Conservation (phyloP, 2,888 invertebrate species). For the Cheilosia impressa region DNA sequence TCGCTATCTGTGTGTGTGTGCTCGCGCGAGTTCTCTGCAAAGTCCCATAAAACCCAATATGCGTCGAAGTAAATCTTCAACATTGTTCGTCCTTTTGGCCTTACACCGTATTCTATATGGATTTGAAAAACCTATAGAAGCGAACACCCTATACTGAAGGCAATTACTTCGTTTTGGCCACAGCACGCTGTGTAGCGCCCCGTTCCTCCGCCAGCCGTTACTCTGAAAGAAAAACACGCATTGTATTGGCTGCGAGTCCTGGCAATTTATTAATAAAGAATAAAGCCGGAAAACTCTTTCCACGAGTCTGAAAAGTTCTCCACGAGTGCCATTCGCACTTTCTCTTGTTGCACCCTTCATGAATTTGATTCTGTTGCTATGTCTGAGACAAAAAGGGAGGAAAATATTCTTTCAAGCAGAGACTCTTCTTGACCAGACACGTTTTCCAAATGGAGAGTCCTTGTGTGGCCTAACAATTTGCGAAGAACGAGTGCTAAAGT, state of each 20-base stretch:
- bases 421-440: constrained; percentile 38
- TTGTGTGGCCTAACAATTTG: constrained; percentile 1
- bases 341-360: not conserved
- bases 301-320: constrained; percentile 48
- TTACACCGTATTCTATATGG: constrained; percentile 22
- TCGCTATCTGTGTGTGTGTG: not conserved
- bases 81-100: constrained; percentile 8
- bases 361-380: constrained; percentile 11
- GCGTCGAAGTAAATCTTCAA: constrained; percentile 52
- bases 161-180: constrained; percentile 47
- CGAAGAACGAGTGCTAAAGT: constrained; percentile 1
- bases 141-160: constrained; percentile 28
- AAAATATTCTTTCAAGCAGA: constrained; percentile 32
- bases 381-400: constrained; percentile 16
- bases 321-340: constrained; percentile 25
- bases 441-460: constrained; percentile 34
- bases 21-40: not conserved
- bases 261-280: not conserved
- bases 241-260: constrained; percentile 27
- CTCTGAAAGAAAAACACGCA: constrained; percentile 17
- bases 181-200: not conserved
- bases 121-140: constrained; percentile 8
- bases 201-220: not conserved
- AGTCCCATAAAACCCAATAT: constrained; percentile 57
- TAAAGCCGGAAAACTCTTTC: constrained; percentile 39